A percentile compares a stretch with the other conserved stretches of the same genome.
Evolutionary conservation across 1,140 invertebrate genomes (phyloP).

Genomic region (Drosophila yakuba): DNA sequence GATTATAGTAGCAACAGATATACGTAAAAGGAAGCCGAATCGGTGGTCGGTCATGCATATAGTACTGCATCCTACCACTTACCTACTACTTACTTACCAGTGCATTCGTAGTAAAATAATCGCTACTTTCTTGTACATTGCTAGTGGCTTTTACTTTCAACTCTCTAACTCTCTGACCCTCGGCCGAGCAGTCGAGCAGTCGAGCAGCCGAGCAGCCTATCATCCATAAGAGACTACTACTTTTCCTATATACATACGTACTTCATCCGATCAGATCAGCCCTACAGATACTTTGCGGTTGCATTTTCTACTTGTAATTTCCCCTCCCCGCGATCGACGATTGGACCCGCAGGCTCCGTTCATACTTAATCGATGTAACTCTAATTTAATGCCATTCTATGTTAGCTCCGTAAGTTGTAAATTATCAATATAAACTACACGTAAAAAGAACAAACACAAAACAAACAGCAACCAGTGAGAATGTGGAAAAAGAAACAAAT

Average conservation of each 20-base stretch:
- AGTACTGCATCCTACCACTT: constrained; percentile 64
- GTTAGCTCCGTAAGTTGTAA: constrained; percentile 78
- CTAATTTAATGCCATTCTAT: constrained; percentile 81
- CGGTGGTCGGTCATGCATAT: constrained; percentile 39
- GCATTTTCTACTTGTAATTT: constrained; percentile 48
- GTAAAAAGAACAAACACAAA: constrained; percentile 49
- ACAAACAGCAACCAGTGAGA: constrained; percentile 72
- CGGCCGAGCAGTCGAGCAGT: neutral
- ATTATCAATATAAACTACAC: constrained; percentile 79
- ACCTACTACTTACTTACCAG: constrained; percentile 49
- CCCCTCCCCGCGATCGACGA: constrained; percentile 24
- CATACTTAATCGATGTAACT: constrained; percentile 73
- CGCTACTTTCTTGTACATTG: constrained; percentile 66
- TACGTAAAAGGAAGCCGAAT: constrained; percentile 67
- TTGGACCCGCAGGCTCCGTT: constrained; percentile 54
- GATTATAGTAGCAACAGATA: constrained; percentile 80
- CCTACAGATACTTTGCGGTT: constrained; percentile 59
- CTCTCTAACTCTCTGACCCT: constrained; percentile 25
- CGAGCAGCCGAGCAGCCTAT: neutral
- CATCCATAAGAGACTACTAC: constrained; percentile 24
- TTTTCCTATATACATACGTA: constrained; percentile 39
- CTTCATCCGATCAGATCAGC: constrained; percentile 25
- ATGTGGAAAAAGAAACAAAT: constrained; percentile 76
- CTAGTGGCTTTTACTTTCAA: constrained; percentile 69
- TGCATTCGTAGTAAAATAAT: constrained; percentile 43